phyloP scores from a whole-genome alignment of 1,140 invertebrate genomes.

The Capitella teleta region DNA sequence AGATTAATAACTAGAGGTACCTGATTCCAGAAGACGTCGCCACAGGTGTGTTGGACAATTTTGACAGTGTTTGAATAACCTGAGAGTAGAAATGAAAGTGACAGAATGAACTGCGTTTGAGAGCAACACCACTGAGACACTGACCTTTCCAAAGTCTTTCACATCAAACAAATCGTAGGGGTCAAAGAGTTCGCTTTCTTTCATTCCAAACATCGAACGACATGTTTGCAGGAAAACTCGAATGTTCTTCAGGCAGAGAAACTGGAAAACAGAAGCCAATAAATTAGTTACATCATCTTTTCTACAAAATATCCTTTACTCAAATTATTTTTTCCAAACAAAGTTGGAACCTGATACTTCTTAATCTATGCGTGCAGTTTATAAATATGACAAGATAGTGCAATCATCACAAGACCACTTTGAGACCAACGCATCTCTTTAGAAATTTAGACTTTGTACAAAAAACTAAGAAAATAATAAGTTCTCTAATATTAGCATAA shows the following conservation, averaged over 20 bases:
- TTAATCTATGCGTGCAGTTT: too few relatives aligned
- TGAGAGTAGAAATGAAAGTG: conserved; percentile 34
- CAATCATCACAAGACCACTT: conserved; percentile 9
- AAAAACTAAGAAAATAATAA: too few relatives aligned
- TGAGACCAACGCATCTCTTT: too few relatives aligned
- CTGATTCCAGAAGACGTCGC: conserved; percentile 41
- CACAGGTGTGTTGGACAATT: conserved; percentile 67
- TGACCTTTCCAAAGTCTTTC: conserved; percentile 68
- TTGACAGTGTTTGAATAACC: conserved; percentile 78
- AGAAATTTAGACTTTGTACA: too few relatives aligned
- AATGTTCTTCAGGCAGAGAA: conserved; percentile 88
- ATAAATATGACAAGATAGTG: too few relatives aligned
- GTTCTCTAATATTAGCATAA: too few relatives aligned
- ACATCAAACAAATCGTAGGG: conserved; percentile 84
- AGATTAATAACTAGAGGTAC: too few relatives aligned
- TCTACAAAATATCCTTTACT: background rate
- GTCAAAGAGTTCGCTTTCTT: conserved; percentile 81
- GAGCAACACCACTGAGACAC: conserved; percentile 1
- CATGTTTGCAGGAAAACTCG: conserved; percentile 79
- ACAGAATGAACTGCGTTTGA: background rate
- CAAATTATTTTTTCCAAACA: background rate
- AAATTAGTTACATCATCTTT: background rate
- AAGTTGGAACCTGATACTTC: too few relatives aligned
- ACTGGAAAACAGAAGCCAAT: conserved; percentile 52
- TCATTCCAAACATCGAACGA: conserved; percentile 65